A percentile compares a stretch with the other conserved stretches of the same genome.
Evolutionary conservation across 2,113 vertebrate species (phyloP).

Genomic region (Sinocyclocheilus grahami): DNA sequence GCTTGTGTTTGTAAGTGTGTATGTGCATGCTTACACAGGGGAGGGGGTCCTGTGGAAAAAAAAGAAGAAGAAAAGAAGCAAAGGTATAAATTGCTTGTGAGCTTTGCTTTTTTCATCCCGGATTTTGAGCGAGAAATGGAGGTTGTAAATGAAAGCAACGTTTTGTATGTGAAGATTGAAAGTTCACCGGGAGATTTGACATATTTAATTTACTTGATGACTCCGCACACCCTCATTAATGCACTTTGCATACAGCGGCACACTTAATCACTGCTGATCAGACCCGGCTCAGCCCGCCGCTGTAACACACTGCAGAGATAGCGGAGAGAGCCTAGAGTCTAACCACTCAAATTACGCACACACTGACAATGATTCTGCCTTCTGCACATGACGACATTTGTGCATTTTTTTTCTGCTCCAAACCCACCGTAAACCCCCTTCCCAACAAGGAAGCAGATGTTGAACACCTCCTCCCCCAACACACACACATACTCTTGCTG

Average conservation of each 20-base stretch:
- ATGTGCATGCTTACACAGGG: conserved; percentile 47
- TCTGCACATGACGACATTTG: no score
- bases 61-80: conserved; percentile 48
- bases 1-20: conserved; percentile 23
- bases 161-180: conserved; percentile 91
- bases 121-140: conserved; percentile 84
- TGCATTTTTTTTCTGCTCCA: no score
- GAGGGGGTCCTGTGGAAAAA: conserved; percentile 35
- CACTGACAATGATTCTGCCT: no score
- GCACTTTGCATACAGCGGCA: conserved; percentile 89
- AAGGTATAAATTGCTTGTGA: conserved; percentile 91
- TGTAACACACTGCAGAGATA: conserved; percentile 32
- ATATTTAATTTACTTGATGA: conserved; percentile 99
- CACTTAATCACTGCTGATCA: conserved; percentile 96
- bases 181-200: conserved; percentile 97
- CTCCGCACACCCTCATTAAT: conserved; percentile 97
- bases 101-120: conserved; percentile 74
- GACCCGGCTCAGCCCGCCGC: conserved; percentile 66
- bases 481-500: conserved; percentile 36
- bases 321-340: no score
- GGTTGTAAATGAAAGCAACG: conserved; percentile 92
- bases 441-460: no score
- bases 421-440: no score
- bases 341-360: no score
- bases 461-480: no score